Conservation (phyloP, 2,113 vertebrate genomes). For the Gracilinanus agilis region DNA sequence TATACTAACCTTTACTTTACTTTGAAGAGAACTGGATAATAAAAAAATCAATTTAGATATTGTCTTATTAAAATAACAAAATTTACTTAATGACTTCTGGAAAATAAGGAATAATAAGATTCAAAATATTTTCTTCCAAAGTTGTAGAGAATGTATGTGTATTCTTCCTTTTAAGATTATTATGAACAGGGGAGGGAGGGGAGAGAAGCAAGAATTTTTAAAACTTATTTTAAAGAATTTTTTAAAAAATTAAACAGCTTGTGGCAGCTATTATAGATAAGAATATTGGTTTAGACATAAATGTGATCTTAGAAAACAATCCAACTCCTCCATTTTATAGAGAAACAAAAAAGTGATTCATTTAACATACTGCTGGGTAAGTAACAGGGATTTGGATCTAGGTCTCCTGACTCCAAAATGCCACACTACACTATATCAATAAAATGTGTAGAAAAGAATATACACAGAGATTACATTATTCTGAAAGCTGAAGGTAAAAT, state of each 20-base stretch:
- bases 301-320: not conserved
- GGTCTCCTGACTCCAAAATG: conserved; percentile 11
- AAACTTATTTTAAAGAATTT: too few relatives aligned
- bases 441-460: not conserved
- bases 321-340: not conserved
- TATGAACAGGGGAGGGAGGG: not conserved
- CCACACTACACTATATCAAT: not conserved
- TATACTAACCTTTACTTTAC: not conserved
- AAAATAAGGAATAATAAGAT: not conserved
- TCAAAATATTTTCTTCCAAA: conserved; percentile 24
- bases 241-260: not conserved
- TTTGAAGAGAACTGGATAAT: not conserved
- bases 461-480: not conserved
- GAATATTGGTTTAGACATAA: not conserved
- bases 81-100: not conserved
- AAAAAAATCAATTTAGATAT: not conserved
- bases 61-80: not conserved
- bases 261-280: not conserved
- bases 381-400: not conserved
- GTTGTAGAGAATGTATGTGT: conserved; percentile 30
- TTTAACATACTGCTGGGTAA: not conserved
- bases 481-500: not conserved
- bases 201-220: not conserved
- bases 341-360: not conserved
- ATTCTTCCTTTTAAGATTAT: not conserved